Evolutionary conservation across 2,888 invertebrate species (phyloP).

Genomic region (Oxyteleia sp.): DNA sequence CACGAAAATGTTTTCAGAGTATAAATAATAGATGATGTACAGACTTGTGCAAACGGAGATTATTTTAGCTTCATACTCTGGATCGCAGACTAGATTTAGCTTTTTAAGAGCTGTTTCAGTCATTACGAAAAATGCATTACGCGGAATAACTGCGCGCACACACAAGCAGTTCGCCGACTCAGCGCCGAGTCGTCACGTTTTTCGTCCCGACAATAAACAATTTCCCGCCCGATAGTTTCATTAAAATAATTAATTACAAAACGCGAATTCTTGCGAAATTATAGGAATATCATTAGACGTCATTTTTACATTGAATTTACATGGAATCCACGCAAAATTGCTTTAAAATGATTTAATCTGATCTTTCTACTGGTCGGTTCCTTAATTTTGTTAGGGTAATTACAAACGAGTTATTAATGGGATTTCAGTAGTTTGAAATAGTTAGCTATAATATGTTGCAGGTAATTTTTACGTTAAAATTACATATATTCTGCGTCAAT

Average conservation of each 20-base stretch:
- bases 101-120: conserved; percentile 61
- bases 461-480: too few relatives aligned
- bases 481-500: too few relatives aligned
- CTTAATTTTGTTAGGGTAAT: too few relatives aligned
- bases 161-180: conserved; percentile 23
- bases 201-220: conserved; percentile 34
- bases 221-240: conserved; percentile 23
- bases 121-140: conserved; percentile 69
- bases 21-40: conserved; percentile 64
- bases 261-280: neutral
- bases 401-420: too few relatives aligned
- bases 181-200: conserved; percentile 45
- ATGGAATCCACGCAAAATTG: too few relatives aligned
- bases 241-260: conserved; percentile 38
- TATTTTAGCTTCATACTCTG: conserved; percentile 62
- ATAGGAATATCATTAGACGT: too few relatives aligned
- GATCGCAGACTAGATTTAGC: conserved; percentile 61
- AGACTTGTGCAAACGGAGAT: conserved; percentile 64
- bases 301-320: too few relatives aligned
- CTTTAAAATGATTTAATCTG: too few relatives aligned
- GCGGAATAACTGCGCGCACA: conserved; percentile 37
- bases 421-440: too few relatives aligned
- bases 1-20: conserved; percentile 66
- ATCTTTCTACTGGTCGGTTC: too few relatives aligned
- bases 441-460: too few relatives aligned